Base-by-base conservation (phyloP, 2,113 vertebrate genomes). In the Peromyscus californicus region DNA sequence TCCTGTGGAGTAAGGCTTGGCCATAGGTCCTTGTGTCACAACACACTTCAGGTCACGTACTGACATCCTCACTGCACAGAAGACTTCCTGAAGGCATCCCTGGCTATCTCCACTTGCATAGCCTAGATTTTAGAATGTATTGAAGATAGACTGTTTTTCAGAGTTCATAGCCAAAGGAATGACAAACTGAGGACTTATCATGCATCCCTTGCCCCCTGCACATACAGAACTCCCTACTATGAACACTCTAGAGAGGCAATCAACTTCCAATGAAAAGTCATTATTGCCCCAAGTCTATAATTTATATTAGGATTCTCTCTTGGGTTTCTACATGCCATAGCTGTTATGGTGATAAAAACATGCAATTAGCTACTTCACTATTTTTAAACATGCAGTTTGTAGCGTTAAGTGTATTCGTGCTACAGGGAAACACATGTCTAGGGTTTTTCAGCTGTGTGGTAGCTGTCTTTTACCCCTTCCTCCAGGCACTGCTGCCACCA, bases 51-150 rank as follows among this genome's bases (percentile, higher is more conserved):
- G 67, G 69, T 31, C 12, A 24, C 48, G 13, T 57, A 16, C 21
- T 79, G 61, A 48, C 0, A 5, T 89, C 51, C 16, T 95, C 29
- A 79, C 1, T 36, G 67, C 26, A 94, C 57, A 12, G 22, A 79
- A 91, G 45, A 83, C 19, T 90, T 96, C 90, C 36, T 51, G 39
- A 92, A 22, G 57, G 57, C n/a, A 45, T 74, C 22, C 39, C 33
- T 11, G 36, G 24, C 26, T 94, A 48, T 91, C 95, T 94, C 67
- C 1, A 48, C 48, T 85, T 76, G 26, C 54, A 70, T 16, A 67
- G 9, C 15, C 24, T 70, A 93, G 63, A 75, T 84, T 84, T 87
- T 63, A 93, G 61, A 54, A 80, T 36, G 57, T 45, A 31, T 45
- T 65, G 26, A 75, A 90, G 54, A 57, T 33, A 69, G 8, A 29